A percentile compares a stretch with the other conserved stretches of the same genome.
These are phyloP conservation scores for Lagria hirta DNA, from an alignment of 2,888 invertebrate genomes.

Conservation along the genomic window DNA sequence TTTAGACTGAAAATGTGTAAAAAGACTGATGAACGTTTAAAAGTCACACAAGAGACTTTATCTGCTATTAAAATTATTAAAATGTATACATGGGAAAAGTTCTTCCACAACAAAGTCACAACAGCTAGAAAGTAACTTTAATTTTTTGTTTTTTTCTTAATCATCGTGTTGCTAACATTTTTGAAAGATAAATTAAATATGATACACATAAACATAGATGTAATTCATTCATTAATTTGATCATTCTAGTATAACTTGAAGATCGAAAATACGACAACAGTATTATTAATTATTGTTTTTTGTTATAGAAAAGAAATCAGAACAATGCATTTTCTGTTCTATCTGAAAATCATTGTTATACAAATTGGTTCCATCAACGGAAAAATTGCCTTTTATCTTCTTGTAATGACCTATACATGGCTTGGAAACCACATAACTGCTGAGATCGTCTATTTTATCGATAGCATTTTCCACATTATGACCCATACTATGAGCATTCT, in stretches of 20 bases:
- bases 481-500: slow-evolving; percentile 44
- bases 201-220: too few relatives aligned
- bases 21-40: slow-evolving; percentile 42
- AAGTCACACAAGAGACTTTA: slow-evolving; percentile 42
- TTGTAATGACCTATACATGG: slow-evolving; percentile 26
- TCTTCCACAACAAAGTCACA: slow-evolving; percentile 56
- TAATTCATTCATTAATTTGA: too few relatives aligned
- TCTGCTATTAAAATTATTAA: slow-evolving; percentile 44
- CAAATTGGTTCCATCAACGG: slow-evolving; percentile 16
- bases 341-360: slow-evolving; percentile 21
- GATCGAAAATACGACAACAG: too few relatives aligned
- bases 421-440: slow-evolving; percentile 21
- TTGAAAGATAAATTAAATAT: too few relatives aligned
- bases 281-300: too few relatives aligned
- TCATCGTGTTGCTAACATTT: slow-evolving; percentile 6
- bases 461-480: slow-evolving; percentile 15
- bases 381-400: slow-evolving; percentile 23
- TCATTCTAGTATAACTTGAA: too few relatives aligned
- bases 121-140: slow-evolving; percentile 46
- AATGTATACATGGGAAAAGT: slow-evolving; percentile 46
- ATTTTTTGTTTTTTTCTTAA: slow-evolving; percentile 8
- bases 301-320: slow-evolving; percentile 40
- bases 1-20: slow-evolving; percentile 42
- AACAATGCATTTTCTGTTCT: slow-evolving; percentile 31
- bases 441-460: slow-evolving; percentile 22